phyloP scores from a whole-genome alignment of 2,888 invertebrate species.

The Lacanobia oleracea region DNA sequence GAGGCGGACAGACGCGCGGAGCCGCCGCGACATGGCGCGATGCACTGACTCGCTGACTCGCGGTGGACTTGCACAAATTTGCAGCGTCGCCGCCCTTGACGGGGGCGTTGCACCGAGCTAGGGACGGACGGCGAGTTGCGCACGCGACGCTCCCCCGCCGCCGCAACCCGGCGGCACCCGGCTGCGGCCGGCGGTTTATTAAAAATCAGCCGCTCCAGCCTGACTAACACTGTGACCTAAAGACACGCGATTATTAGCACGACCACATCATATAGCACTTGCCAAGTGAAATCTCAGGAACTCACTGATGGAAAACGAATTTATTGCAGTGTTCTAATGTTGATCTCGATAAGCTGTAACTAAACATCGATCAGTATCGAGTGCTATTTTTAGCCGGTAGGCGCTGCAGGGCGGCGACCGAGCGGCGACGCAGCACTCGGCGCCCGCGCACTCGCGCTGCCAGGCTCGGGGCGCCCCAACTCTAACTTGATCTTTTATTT shows the following conservation, averaged over 20 bases:
- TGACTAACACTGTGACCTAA: slow-evolving; percentile 59
- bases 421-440: slow-evolving; percentile 72
- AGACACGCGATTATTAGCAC: slow-evolving; percentile 34
- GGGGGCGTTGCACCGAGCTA: slow-evolving; percentile 90
- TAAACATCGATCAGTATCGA: slow-evolving; percentile 76
- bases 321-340: slow-evolving; percentile 67
- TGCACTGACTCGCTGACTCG: slow-evolving; percentile 89
- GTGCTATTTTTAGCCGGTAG: slow-evolving; percentile 84
- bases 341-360: slow-evolving; percentile 68
- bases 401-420: slow-evolving; percentile 86
- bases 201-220: slow-evolving; percentile 59
- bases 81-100: slow-evolving; percentile 91
- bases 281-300: slow-evolving; percentile 36
- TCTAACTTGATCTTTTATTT: slow-evolving; percentile 65
- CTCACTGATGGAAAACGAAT: slow-evolving; percentile 41
- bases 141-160: slow-evolving; percentile 88
- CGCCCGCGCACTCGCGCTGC: slow-evolving; percentile 79
- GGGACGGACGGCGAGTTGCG: slow-evolving; percentile 88
- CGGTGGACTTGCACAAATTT: slow-evolving; percentile 90
- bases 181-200: slow-evolving; percentile 70
- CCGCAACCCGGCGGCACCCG: slow-evolving; percentile 74
- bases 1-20: slow-evolving; percentile 83
- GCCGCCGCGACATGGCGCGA: slow-evolving; percentile 90
- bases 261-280: slow-evolving; percentile 24
- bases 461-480: slow-evolving; percentile 77